Percentiles rank a stretch among this genome's conserved stretches.
Evolutionary conservation across 2,113 vertebrate genomes (phyloP).

Genomic region (Peromyscus leucopus): DNA sequence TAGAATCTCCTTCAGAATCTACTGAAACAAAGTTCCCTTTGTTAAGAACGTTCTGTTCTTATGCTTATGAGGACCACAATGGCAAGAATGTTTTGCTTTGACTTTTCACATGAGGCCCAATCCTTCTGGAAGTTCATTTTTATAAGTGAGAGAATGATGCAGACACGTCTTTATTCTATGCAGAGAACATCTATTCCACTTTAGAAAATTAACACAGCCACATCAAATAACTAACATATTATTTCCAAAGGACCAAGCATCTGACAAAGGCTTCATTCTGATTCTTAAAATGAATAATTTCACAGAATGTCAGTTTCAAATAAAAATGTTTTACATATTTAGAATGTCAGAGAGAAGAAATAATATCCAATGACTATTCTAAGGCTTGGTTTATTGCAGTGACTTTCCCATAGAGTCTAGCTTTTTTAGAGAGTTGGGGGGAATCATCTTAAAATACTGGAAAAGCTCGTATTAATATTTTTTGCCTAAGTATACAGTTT

Average conservation of each 20-base stretch:
- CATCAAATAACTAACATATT: slow-evolving; percentile 17
- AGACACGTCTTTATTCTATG: neutral
- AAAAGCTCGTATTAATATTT: neutral
- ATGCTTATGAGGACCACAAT: neutral
- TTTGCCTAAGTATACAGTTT: neutral
- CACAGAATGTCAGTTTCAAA: neutral
- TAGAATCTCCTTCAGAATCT: neutral
- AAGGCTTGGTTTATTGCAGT: neutral
- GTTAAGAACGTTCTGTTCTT: neutral
- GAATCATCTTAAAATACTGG: neutral
- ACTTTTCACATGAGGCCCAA: neutral
- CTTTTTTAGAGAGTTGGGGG: neutral
- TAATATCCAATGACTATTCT: neutral
- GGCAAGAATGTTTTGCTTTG: neutral
- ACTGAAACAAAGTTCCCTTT: neutral
- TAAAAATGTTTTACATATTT: neutral
- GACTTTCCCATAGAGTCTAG: neutral
- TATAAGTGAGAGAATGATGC: slow-evolving; percentile 25
- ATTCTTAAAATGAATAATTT: slow-evolving; percentile 48
- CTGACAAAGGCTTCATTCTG: slow-evolving; percentile 29
- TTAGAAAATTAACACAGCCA: slow-evolving; percentile 39
- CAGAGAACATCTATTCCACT: slow-evolving; percentile 43
- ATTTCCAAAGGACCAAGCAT: slow-evolving; percentile 17
- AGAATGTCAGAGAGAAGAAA: neutral
- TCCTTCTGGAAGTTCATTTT: slow-evolving; percentile 52